Evolutionary conservation across 2,888 invertebrate species (phyloP), one percentile per base, ranked within the genome.

Genomic region (Mythimna vitellina): DNA sequence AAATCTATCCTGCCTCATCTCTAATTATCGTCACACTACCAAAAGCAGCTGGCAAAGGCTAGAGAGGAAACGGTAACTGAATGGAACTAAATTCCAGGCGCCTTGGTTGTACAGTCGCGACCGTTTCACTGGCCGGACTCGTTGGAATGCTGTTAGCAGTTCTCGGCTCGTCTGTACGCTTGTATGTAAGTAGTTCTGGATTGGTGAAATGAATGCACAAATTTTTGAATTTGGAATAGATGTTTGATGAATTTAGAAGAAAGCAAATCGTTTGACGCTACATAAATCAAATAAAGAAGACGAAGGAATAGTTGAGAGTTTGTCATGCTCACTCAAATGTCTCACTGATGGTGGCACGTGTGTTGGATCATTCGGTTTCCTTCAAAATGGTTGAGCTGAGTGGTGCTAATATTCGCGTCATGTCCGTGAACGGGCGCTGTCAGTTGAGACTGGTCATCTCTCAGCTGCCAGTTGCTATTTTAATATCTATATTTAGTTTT

Each of bases 21-120:
- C 9, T 29, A 82, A 73, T 10, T 51, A 62, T 88, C 77, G 92
- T 81, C 79, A 89, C 89, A 76, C 82, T 87, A 90, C 82, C 69
- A 82, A 89, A 89, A 92, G 89, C 93, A 94, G 92, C 94, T 93
- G 94, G 92, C 94, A 95, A 95, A 95, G 94, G 94, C 94, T 92
- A 93, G 85, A 92, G 93, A 93, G 93, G 94, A 94, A 95, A 93
- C 92, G 92, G 91, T 93, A 94, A 95, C 93, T 95, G 95, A 95
- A 95, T 95, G 92, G 94, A 94, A 95, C 94, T 95, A 93, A 95
- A 96, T 96, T 95, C 95, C 95, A 88, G 91, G 88, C 93, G 91
- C 89, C 91, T 89, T 89, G 84, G 86, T 85, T 86, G 88, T 88
- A 84, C 86, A 84, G 85, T 86, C 89, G 87, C 85, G 88, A 88